Evolutionary conservation across 2,797 vertebrate species (phyloP).

Genomic region (Manis crassicaudata): DNA sequence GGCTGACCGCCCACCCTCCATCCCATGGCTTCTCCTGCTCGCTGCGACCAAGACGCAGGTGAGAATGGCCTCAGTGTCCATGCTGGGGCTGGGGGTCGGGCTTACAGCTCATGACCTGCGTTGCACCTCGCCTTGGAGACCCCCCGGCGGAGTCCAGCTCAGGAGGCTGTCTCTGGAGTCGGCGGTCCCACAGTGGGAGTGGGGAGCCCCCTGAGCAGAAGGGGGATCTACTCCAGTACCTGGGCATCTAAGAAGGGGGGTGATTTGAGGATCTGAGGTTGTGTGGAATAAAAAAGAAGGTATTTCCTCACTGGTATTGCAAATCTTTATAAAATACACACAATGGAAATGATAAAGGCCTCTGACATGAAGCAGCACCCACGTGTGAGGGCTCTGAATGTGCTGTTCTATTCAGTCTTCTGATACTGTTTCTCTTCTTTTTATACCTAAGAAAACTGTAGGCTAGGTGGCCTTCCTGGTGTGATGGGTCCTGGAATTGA

Average conservation of each 20-base stretch:
- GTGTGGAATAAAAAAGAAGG: background rate
- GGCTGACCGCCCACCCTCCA: rapidly evolving
- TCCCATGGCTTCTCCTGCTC: background rate
- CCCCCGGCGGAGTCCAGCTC: no score
- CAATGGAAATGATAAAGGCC: background rate
- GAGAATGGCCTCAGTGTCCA: background rate
- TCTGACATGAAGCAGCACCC: background rate
- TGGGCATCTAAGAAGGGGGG: no score
- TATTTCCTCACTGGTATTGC: background rate
- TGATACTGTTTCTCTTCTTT: background rate
- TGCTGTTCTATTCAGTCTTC: background rate
- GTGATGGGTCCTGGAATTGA: rapidly evolving
- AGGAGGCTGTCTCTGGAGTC: no score
- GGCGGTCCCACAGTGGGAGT: no score
- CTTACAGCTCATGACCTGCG: rapidly evolving
- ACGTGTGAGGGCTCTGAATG: background rate
- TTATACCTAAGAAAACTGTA: background rate
- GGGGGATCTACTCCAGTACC: no score
- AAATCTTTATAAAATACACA: background rate
- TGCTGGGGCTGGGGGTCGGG: rapidly evolving
- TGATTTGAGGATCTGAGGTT: no score
- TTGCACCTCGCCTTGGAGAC: no score
- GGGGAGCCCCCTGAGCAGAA: no score
- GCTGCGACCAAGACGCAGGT: background rate
- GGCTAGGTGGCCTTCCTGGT: rapidly evolving